A percentile compares a stretch with the other conserved stretches of the same genome.
phyloP scores from a whole-genome alignment of 2,888 invertebrate species.

The Caenorhabditis sinica region DNA sequence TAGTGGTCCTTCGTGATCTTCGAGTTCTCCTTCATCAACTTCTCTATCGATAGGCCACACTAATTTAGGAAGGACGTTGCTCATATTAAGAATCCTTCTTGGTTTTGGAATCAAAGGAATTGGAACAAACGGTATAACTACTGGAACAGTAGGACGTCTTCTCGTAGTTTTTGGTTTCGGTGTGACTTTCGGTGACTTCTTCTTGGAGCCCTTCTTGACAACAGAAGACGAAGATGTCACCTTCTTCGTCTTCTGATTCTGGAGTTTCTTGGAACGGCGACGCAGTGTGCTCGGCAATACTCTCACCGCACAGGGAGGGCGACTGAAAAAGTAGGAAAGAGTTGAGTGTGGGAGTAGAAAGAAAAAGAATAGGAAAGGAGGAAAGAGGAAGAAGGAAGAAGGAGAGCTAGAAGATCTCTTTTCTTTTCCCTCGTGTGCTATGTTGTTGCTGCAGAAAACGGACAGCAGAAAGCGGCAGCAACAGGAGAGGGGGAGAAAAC shows the following conservation, averaged over 20 bases:
- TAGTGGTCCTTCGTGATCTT: slow-evolving; percentile 69
- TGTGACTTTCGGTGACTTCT: neutral
- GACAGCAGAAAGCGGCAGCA: slow-evolving; percentile 33
- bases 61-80: slow-evolving; percentile 36
- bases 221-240: slow-evolving; percentile 56
- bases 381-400: slow-evolving; percentile 14
- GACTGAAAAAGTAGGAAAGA: slow-evolving; percentile 22
- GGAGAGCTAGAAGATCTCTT: slow-evolving; percentile 10
- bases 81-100: slow-evolving; percentile 23
- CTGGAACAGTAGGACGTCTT: neutral
- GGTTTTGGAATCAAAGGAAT: slow-evolving; percentile 3
- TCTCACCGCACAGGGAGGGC: slow-evolving; percentile 48
- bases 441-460: slow-evolving; percentile 52
- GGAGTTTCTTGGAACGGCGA: slow-evolving; percentile 28
- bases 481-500: slow-evolving; percentile 37
- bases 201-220: slow-evolving; percentile 23
- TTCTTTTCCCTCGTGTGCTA: slow-evolving; percentile 39
- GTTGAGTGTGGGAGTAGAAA: neutral
- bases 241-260: slow-evolving; percentile 50
- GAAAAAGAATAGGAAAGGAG: slow-evolving; percentile 13
- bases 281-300: slow-evolving; percentile 56
- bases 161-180: slow-evolving; percentile 4
- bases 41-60: slow-evolving; percentile 72
- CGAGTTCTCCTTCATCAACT: slow-evolving; percentile 60
- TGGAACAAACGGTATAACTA: neutral